Percentiles rank a stretch among this genome's conserved stretches.
Evolutionary conservation across 2,797 vertebrate genomes (phyloP).

Genomic region (Dromococcyx pavoninus): DNA sequence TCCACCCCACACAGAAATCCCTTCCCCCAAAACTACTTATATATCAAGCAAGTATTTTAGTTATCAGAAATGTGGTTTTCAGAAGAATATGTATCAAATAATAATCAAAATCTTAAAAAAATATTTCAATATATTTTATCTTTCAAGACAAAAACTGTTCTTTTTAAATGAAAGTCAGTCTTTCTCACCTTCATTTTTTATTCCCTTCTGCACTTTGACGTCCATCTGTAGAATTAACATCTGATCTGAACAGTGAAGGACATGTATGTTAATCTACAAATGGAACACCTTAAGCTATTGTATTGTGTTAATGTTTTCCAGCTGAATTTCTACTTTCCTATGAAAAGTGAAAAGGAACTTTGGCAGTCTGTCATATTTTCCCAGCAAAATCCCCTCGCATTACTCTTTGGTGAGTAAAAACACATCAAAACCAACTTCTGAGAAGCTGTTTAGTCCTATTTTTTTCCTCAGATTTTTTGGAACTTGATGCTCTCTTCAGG

Average conservation of each 20-base stretch:
- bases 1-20: background rate
- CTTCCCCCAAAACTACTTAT: background rate
- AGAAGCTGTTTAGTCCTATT: background rate
- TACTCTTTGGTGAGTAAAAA: background rate
- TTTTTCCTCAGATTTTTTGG: background rate
- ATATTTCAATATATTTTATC: background rate
- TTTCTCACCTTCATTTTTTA: background rate
- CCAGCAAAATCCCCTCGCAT: background rate
- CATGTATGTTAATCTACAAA: background rate
- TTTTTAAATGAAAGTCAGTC: background rate
- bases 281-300: background rate
- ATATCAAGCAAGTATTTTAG: background rate
- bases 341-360: background rate
- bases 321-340: background rate
- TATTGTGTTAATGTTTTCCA: background rate
- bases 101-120: background rate
- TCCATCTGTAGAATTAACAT: background rate
- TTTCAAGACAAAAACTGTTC: background rate
- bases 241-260: background rate
- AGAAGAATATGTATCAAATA: background rate
- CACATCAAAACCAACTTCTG: background rate
- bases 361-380: background rate
- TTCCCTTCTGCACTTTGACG: background rate
- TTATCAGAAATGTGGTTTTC: background rate
- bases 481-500: slow-evolving; percentile 37